Percentiles rank a stretch among this genome's conserved stretches.
Conservation (phyloP, 2,797 vertebrate genomes). For the Aythya fuligula region DNA sequence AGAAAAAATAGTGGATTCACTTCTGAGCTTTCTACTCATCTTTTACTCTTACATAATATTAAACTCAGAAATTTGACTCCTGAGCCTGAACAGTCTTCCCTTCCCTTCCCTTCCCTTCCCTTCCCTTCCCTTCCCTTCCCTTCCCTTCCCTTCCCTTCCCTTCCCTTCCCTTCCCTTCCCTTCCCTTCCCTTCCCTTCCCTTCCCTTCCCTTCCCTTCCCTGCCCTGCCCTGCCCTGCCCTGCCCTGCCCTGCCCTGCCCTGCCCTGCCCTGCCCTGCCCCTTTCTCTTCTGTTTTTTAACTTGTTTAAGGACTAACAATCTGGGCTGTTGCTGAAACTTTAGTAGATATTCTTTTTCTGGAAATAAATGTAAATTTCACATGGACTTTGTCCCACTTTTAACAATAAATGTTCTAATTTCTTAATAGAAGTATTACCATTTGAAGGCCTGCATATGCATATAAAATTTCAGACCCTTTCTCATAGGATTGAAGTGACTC, state of each 20-base stretch:
- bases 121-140: too few species aligned
- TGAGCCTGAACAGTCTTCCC: not conserved
- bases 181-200: not conserved
- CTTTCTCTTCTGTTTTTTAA: not conserved
- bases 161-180: not conserved
- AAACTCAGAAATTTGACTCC: not conserved
- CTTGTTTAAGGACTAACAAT: not conserved
- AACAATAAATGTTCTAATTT: not conserved
- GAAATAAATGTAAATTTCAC: not conserved
- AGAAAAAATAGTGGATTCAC: not conserved
- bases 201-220: not conserved
- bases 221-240: too few species aligned
- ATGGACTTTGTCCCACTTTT: fast-evolving
- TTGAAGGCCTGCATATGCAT: not conserved
- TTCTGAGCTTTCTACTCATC: not conserved
- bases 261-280: too few species aligned
- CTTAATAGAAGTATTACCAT: not conserved
- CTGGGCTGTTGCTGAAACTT: not conserved
- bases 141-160: too few species aligned
- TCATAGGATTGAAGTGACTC: not conserved
- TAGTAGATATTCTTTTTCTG: not conserved
- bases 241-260: too few species aligned
- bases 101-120: too few species aligned
- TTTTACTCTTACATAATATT: not conserved
- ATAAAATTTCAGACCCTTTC: not conserved